These are phyloP conservation scores for Trinorchestia longiramus DNA, from an alignment of 1,140 invertebrate species.

Conservation along the genomic window DNA sequence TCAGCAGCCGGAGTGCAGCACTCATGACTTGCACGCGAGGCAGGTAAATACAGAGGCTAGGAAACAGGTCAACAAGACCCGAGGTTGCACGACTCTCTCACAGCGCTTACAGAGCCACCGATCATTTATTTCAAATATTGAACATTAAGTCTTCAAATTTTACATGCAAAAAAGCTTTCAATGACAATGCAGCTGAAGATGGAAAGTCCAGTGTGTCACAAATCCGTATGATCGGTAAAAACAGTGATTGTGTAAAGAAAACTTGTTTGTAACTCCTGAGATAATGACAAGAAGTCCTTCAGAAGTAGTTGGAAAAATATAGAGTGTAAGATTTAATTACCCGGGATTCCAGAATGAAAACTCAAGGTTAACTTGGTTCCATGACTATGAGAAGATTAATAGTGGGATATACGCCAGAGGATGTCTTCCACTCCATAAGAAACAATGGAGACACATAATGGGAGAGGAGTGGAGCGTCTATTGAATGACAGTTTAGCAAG, in stretches of 20 bases:
- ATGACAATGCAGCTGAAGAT: too few relatives aligned
- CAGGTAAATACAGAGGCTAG: background rate
- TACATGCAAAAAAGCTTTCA: too few relatives aligned
- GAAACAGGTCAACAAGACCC: background rate
- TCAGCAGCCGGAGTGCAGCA: background rate
- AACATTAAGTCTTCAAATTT: too few relatives aligned
- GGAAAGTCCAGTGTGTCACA: too few relatives aligned
- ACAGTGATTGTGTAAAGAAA: too few relatives aligned
- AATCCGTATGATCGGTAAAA: too few relatives aligned
- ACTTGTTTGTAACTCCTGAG: background rate
- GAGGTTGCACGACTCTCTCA: background rate
- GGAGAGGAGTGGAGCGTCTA: background rate
- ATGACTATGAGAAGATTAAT: background rate
- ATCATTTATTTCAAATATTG: too few relatives aligned
- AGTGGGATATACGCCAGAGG: background rate
- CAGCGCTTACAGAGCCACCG: too few relatives aligned
- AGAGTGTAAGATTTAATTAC: background rate
- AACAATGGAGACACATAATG: background rate
- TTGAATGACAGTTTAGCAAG: background rate
- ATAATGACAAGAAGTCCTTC: background rate
- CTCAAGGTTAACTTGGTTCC: background rate
- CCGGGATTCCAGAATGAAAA: background rate
- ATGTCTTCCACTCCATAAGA: background rate
- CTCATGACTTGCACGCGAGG: background rate
- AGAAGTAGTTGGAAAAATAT: background rate